Evolutionary conservation across 2,888 invertebrate species (phyloP).

Genomic region (Drosophila glabriapex): DNA sequence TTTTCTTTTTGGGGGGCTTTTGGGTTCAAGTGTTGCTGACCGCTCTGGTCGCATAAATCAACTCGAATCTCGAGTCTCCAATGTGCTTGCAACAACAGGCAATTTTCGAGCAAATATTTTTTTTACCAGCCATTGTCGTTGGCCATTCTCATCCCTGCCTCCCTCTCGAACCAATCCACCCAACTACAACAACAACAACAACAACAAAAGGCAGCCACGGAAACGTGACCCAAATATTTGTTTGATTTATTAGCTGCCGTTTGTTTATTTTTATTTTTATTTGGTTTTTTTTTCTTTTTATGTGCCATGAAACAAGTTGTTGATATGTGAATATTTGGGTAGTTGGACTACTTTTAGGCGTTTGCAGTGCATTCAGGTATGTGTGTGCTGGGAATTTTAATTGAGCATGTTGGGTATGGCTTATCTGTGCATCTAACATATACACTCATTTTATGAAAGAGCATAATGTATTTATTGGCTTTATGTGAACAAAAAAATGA

Average conservation of each 20-base stretch:
- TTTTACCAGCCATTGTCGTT: slow-evolving; percentile 57
- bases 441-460: not conserved
- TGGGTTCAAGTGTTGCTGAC: slow-evolving; percentile 66
- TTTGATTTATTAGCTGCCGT: slow-evolving; percentile 74
- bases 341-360: slow-evolving; percentile 25
- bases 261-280: slow-evolving; percentile 48
- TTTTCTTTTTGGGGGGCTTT: not conserved
- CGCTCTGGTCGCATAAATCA: slow-evolving; percentile 70
- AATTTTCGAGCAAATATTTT: slow-evolving; percentile 79
- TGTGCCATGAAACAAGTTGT: slow-evolving; percentile 59
- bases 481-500: not conserved
- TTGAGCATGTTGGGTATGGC: not conserved
- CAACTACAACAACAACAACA: not conserved
- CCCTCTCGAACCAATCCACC: not conserved
- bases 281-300: slow-evolving; percentile 44
- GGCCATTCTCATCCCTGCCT: slow-evolving; percentile 60
- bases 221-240: slow-evolving; percentile 80
- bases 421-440: not conserved
- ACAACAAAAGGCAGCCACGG: slow-evolving; percentile 50
- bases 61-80: slow-evolving; percentile 40
- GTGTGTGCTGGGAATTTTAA: not conserved
- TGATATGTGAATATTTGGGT: slow-evolving; percentile 45
- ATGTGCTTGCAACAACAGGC: slow-evolving; percentile 65
- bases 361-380: slow-evolving; percentile 28
- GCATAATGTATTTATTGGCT: not conserved